Conservation (phyloP, 2,113 vertebrate species). For the Ardeotis arabs region DNA sequence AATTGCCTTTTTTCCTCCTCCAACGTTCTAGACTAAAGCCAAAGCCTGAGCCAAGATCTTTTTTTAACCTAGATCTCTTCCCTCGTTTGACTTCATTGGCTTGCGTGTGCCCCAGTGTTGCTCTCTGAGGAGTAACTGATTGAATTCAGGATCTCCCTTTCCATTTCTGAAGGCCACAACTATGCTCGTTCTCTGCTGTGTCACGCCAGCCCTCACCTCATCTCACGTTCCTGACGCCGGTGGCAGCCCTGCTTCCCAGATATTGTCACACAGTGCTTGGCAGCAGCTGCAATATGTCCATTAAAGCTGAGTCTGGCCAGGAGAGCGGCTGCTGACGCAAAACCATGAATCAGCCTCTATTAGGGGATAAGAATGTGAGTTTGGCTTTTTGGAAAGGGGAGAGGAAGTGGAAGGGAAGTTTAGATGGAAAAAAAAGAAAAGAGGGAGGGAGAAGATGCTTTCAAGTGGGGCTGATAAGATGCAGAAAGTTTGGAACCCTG, state of each 20-base stretch:
- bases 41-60: background rate
- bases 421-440: background rate
- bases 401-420: background rate
- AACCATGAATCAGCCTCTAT: background rate
- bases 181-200: background rate
- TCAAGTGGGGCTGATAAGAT: background rate
- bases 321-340: background rate
- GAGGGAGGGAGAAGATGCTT: background rate
- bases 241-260: background rate
- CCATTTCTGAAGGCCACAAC: background rate
- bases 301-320: background rate
- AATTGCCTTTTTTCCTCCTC: background rate
- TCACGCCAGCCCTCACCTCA: accelerated
- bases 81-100: background rate
- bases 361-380: background rate
- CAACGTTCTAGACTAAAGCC: background rate
- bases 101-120: accelerated
- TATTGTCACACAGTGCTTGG: background rate
- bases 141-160: background rate
- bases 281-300: background rate
- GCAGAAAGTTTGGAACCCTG: background rate
- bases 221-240: accelerated
- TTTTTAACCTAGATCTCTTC: background rate
- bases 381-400: background rate
- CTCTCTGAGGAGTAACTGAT: background rate